Percentiles rank a stretch among this genome's conserved stretches.
These are phyloP conservation scores for Anas capensis DNA, from an alignment of 2,797 vertebrate genomes.

Conservation along the genomic window DNA sequence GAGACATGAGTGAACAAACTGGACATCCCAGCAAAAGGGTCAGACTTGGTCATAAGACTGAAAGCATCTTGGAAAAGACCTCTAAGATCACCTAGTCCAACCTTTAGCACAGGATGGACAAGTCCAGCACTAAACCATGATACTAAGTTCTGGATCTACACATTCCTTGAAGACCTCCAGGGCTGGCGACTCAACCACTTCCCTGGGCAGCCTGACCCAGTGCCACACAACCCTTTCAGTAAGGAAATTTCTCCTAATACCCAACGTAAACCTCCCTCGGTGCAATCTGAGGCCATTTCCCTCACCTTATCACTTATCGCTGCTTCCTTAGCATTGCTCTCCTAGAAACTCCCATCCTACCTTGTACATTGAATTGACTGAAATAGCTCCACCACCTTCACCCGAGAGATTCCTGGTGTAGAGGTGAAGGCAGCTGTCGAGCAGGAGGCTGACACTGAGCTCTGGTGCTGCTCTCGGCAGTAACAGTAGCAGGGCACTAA, in stretches of 20 bases:
- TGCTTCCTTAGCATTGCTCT: not conserved
- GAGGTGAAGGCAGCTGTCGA: not conserved
- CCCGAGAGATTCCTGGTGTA: not conserved
- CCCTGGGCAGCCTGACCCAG: no score
- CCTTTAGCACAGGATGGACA: no score
- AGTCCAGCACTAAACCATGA: no score
- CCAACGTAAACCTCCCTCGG: no score
- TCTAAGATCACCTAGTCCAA: no score
- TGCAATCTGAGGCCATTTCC: no score
- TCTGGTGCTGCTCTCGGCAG: not conserved
- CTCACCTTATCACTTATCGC: no score
- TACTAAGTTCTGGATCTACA: no score
- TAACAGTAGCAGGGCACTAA: constrained; percentile 57
- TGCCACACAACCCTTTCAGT: no score
- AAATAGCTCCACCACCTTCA: not conserved
- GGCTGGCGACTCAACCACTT: no score
- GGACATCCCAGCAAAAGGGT: not conserved
- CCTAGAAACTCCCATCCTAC: not conserved
- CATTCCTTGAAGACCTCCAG: no score
- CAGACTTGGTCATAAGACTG: not conserved
- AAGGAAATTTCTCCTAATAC: no score
- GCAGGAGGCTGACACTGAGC: not conserved
- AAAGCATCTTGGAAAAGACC: not conserved
- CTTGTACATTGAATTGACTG: not conserved
- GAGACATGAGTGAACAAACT: not conserved